Base-by-base conservation (phyloP, 2,888 invertebrate species). In the Mythimna albipuncta region DNA sequence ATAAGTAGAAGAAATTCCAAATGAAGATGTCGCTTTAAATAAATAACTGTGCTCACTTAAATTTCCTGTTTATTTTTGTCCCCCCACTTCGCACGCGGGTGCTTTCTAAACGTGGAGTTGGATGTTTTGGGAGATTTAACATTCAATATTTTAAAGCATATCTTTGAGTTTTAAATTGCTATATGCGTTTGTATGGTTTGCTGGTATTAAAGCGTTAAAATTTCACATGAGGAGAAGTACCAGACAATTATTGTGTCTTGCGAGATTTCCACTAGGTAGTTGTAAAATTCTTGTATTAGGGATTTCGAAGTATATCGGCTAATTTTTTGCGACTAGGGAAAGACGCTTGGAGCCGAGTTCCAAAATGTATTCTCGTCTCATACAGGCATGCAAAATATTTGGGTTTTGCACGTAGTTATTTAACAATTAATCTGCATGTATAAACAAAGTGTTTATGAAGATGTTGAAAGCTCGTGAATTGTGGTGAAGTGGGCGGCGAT, bases 31-130 rank as follows among this genome's bases (percentile, higher is more conserved):
- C 94, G 92, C 93, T 91, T 92, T 90, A 93, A 93, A 94, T 94
- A 94, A 93, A 94, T 94, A 93, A 90, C 89, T 87, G 89, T 85
- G 85, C 88, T 92, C 92, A 91, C 93, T 93, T 91, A 92, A 92
- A 93, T 94, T 93, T 94, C 93, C 90, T 89, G 94, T 92, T 92
- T 95, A 95, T 95, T 95, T 94, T 91, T 86, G 94, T 93, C 88
- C 87, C 92, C 91, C 91, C 86, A 81, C 89, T 87, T 86, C 84
- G 87, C 83, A 86, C 75, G 67, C 79, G 85, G 76, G 85, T 87
- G 89, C 82, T 88, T 88, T 91, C 92, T 91, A 91, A 91, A 91
- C 90, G 85, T 82, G 88, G 90, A 90, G 84, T 84, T 86, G 85
- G 85, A 85, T 85, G 87, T 87, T 90, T 88, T 83, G 81, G 81